Conservation (phyloP, 2,113 vertebrate genomes). For the Pica pica region DNA sequence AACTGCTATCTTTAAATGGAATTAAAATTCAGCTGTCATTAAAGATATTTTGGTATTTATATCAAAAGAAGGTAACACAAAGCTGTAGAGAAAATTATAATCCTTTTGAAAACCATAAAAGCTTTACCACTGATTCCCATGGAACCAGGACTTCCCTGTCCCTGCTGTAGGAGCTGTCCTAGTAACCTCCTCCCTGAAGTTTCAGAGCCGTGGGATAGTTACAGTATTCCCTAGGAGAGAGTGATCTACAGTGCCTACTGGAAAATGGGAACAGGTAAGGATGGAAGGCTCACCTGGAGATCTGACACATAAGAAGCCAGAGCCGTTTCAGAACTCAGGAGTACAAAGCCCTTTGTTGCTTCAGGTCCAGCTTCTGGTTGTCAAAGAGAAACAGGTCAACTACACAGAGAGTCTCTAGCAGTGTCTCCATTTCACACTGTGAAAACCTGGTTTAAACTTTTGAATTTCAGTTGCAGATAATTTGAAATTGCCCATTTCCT, state of each 20-base stretch:
- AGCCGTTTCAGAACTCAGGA: background rate
- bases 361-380: background rate
- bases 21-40: background rate
- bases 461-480: background rate
- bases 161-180: background rate
- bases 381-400: background rate
- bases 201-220: background rate
- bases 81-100: background rate
- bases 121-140: background rate
- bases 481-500: background rate
- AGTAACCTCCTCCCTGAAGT: background rate
- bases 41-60: background rate
- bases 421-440: background rate
- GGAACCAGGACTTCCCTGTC: background rate
- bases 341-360: background rate
- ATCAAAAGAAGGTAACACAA: background rate
- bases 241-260: background rate
- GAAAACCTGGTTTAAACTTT: background rate
- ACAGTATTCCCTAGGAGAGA: fast-evolving
- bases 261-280: background rate
- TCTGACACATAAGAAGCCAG: background rate
- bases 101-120: background rate
- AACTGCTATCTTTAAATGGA: background rate
- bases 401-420: background rate
- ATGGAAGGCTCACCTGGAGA: background rate